Conservation (phyloP, 2,113 vertebrate genomes). For the Mustela nigripes region DNA sequence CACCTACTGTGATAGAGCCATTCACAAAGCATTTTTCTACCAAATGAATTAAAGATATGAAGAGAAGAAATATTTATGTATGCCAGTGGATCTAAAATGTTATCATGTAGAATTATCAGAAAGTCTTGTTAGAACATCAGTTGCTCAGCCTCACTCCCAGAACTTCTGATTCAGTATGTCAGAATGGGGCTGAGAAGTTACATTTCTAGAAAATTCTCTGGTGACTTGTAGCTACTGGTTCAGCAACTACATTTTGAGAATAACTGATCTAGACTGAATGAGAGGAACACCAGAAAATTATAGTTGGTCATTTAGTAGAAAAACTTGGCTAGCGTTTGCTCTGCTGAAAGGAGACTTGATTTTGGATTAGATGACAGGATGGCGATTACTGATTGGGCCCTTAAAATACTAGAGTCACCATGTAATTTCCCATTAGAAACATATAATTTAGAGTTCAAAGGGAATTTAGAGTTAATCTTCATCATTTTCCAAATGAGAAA, state of each 20-base stretch:
- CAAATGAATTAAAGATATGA: background rate
- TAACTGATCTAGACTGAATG: background rate
- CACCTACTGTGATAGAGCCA: background rate
- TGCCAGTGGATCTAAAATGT: background rate
- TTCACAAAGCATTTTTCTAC: background rate
- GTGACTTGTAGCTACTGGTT: background rate
- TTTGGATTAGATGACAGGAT: conserved; percentile 48
- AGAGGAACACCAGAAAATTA: conserved; percentile 10
- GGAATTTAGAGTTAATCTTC: conserved; percentile 69
- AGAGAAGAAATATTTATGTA: too few relatives aligned
- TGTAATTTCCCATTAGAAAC: conserved; percentile 75
- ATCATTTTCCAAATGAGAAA: conserved; percentile 77
- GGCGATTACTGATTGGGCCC: conserved; percentile 38
- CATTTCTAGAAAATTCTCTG: background rate
- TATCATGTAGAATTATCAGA: background rate
- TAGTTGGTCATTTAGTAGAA: background rate
- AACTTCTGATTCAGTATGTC: conserved; percentile 40
- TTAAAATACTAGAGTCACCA: conserved; percentile 61
- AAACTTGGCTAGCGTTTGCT: conserved; percentile 30
- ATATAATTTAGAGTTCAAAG: conserved; percentile 57
- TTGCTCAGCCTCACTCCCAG: background rate
- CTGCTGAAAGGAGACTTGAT: conserved; percentile 62
- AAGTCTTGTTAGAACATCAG: background rate
- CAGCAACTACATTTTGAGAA: background rate
- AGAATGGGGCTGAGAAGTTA: background rate